phyloP scores from a whole-genome alignment of 2,797 vertebrate species.

The Chromobotia macracanthus region DNA sequence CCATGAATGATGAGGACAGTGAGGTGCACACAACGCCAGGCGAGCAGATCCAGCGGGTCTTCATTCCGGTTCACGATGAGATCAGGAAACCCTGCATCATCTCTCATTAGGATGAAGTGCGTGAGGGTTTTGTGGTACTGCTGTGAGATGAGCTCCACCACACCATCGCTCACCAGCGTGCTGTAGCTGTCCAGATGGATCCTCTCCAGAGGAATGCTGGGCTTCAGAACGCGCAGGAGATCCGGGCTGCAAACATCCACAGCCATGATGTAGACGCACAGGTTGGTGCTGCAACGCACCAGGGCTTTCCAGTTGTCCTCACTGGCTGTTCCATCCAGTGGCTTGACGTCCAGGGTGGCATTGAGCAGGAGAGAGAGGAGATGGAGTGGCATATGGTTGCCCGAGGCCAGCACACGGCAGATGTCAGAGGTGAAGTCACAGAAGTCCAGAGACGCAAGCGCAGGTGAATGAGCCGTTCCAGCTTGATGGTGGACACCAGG shows the following conservation, averaged over 20 bases:
- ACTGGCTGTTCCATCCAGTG: conserved; percentile 87
- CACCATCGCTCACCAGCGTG: conserved; percentile 88
- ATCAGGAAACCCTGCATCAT: conserved; percentile 92
- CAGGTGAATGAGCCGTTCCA: conserved; percentile 89
- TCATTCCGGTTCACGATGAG: conserved; percentile 94
- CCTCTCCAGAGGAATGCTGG: conserved; percentile 94
- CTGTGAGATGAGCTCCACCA: conserved; percentile 94
- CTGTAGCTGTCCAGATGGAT: conserved; percentile 97
- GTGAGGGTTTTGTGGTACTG: conserved; percentile 97
- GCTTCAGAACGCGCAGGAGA: conserved; percentile 94
- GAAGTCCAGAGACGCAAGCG: conserved; percentile 92
- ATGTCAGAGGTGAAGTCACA: conserved; percentile 94
- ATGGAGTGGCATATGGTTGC: conserved; percentile 88
- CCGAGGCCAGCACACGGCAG: conserved; percentile 88
- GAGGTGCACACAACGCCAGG: conserved; percentile 94
- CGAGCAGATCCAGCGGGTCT: conserved; percentile 93
- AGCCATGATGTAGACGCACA: conserved; percentile 96
- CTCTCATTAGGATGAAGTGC: conserved; percentile 95
- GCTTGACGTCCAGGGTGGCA: conserved; percentile 88
- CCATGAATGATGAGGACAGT: conserved; percentile 93
- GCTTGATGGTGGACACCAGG: conserved; percentile 86
- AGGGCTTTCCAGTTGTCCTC: conserved; percentile 97
- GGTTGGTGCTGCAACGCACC: conserved; percentile 88
- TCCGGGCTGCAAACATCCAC: conserved; percentile 93
- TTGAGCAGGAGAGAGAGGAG: conserved; percentile 95